Evolutionary conservation across 2,888 invertebrate genomes (phyloP).

Genomic region (Cremastobaeus sp.): DNA sequence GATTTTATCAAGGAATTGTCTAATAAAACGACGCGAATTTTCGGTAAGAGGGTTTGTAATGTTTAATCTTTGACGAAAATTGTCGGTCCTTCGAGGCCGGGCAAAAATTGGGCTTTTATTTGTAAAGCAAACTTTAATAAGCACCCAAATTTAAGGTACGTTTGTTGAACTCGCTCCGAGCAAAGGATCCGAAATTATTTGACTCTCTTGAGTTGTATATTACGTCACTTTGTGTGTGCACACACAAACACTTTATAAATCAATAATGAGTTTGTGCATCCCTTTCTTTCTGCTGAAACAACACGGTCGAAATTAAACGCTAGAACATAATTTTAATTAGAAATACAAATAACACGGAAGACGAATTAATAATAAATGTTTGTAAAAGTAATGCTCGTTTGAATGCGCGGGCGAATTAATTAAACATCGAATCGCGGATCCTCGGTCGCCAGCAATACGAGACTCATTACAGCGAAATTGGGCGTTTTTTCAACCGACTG

Average conservation of each 20-base stretch:
- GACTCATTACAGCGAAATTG: too few relatives aligned
- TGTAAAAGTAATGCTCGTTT: too few relatives aligned
- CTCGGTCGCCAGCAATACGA: too few relatives aligned
- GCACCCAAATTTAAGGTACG: slow-evolving; percentile 30
- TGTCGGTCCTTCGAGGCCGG: too few relatives aligned
- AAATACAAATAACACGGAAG: slow-evolving; percentile 18
- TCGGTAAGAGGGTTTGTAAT: too few relatives aligned
- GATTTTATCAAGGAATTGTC: too few relatives aligned
- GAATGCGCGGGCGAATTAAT: too few relatives aligned
- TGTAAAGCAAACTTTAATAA: slow-evolving; percentile 38
- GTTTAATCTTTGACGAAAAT: too few relatives aligned
- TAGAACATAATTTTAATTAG: slow-evolving; percentile 16
- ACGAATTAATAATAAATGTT: slow-evolving; percentile 4
- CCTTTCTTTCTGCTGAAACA: slow-evolving; percentile 25
- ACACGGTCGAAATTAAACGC: slow-evolving; percentile 26
- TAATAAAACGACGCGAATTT: too few relatives aligned
- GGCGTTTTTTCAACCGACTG: too few relatives aligned
- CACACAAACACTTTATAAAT: slow-evolving; percentile 47
- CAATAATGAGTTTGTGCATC: slow-evolving; percentile 47
- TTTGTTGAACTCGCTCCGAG: slow-evolving; percentile 44
- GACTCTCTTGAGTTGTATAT: slow-evolving; percentile 47
- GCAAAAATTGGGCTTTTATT: slow-evolving; percentile 9
- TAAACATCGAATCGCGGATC: too few relatives aligned
- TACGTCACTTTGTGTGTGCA: slow-evolving; percentile 42
- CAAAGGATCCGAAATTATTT: slow-evolving; percentile 47